phyloP scores from a whole-genome alignment of 1,140 invertebrate genomes.

The Apis cerana region DNA sequence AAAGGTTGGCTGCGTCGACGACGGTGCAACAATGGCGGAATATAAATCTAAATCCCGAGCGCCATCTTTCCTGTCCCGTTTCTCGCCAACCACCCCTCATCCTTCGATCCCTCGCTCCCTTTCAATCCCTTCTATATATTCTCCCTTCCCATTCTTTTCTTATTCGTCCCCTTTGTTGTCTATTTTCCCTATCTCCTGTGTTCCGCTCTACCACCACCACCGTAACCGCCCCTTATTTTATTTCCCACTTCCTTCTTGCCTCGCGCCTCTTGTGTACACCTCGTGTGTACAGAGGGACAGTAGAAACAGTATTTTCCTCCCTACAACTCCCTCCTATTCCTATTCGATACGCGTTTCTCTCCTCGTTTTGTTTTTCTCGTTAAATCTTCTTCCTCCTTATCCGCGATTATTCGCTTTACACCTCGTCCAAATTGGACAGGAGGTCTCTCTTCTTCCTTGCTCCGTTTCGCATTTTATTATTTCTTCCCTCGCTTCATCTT shows the following conservation, averaged over 20 bases:
- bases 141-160: not conserved
- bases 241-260: not conserved
- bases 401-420: too few species aligned
- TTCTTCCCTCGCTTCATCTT: not conserved
- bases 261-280: too few species aligned
- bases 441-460: not conserved
- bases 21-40: slow-evolving; percentile 65
- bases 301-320: too few species aligned
- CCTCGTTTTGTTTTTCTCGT: not conserved
- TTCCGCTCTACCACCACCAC: not conserved
- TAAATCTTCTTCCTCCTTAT: not conserved
- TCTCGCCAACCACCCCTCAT: slow-evolving; percentile 12
- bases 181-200: slow-evolving; percentile 11
- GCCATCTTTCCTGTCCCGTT: slow-evolving; percentile 55
- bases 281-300: too few species aligned
- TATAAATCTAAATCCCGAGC: slow-evolving; percentile 72
- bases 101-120: slow-evolving; percentile 49
- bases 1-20: slow-evolving; percentile 42
- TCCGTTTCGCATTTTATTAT: too few species aligned
- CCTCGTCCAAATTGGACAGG: not conserved
- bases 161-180: slow-evolving; percentile 39
- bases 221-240: not conserved
- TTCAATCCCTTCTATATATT: slow-evolving; percentile 34
- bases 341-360: too few species aligned
- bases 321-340: not conserved